These are phyloP conservation scores for Cetonia aurata DNA, from an alignment of 2,888 invertebrate genomes.

Conservation along the genomic window DNA sequence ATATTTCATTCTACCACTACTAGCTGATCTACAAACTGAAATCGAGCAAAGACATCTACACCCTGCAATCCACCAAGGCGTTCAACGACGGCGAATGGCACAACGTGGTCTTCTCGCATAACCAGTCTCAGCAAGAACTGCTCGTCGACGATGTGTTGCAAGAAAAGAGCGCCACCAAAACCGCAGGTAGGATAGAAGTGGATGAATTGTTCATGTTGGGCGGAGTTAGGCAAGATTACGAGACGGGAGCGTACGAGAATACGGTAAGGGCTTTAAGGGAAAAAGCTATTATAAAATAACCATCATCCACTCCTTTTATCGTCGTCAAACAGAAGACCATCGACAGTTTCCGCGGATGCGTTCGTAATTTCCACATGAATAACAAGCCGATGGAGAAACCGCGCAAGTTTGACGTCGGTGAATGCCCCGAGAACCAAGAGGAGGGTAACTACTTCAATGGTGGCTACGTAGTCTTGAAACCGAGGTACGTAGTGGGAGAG, in stretches of 20 bases:
- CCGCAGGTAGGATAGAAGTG: conserved; percentile 69
- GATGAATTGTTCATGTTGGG: conserved; percentile 84
- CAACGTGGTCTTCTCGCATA: conserved; percentile 76
- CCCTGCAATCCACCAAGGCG: conserved; percentile 69
- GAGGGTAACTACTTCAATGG: conserved; percentile 87
- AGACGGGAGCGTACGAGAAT: conserved; percentile 64
- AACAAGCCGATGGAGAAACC: conserved; percentile 75
- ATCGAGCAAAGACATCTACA: not conserved
- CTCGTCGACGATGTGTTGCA: conserved; percentile 73
- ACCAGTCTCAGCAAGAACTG: conserved; percentile 74
- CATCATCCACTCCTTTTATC: not conserved
- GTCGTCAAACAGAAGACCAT: conserved; percentile 50
- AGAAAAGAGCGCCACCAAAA: conserved; percentile 52
- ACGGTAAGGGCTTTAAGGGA: conserved; percentile 53
- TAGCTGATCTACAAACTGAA: conserved; percentile 76
- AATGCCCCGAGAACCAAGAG: conserved; percentile 85
- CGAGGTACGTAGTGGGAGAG: conserved; percentile 81
- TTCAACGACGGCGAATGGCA: conserved; percentile 88
- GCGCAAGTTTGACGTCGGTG: conserved; percentile 74
- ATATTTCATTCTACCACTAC: conserved; percentile 17
- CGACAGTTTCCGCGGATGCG: conserved; percentile 87
- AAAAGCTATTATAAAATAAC: not conserved
- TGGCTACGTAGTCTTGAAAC: conserved; percentile 79
- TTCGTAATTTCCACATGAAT: conserved; percentile 81
- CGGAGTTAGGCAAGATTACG: conserved; percentile 74